Conservation (phyloP, 2,888 invertebrate genomes). For the Nipponacmea schrenckii region DNA sequence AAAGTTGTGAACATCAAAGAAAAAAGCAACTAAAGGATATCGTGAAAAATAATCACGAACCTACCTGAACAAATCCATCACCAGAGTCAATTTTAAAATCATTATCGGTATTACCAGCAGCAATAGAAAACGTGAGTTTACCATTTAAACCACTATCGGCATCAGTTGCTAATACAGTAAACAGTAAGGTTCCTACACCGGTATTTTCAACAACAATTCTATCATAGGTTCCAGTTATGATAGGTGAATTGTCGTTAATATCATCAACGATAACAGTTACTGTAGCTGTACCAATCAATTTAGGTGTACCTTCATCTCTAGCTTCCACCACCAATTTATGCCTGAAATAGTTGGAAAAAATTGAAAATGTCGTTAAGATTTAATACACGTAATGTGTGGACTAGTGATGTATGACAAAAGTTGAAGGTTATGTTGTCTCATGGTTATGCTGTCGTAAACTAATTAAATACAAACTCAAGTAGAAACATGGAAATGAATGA, state of each 20-base stretch:
- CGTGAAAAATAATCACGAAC: not conserved
- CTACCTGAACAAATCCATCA: slow-evolving; percentile 40
- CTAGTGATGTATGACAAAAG: not conserved
- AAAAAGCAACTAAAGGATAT: not conserved
- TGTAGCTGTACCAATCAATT: slow-evolving; percentile 46
- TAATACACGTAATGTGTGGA: not conserved
- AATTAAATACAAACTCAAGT: too few species aligned
- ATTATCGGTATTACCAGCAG: slow-evolving; percentile 45
- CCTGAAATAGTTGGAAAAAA: slow-evolving; percentile 34
- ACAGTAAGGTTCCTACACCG: slow-evolving; percentile 39
- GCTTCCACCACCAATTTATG: slow-evolving; percentile 45
- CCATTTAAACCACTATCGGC: slow-evolving; percentile 45
- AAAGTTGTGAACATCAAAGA: too few species aligned
- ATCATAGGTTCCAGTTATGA: slow-evolving; percentile 41
- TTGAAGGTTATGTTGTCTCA: not conserved
- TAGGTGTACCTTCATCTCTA: slow-evolving; percentile 39
- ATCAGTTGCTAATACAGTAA: slow-evolving; percentile 47
- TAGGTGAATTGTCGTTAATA: slow-evolving; percentile 56
- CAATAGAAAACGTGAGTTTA: slow-evolving; percentile 43
- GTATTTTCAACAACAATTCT: slow-evolving; percentile 43
- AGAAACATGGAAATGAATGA: too few species aligned
- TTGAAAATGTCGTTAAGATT: not conserved
- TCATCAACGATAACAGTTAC: slow-evolving; percentile 47
- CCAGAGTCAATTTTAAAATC: slow-evolving; percentile 48
- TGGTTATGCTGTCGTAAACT: too few species aligned